These are phyloP conservation scores for Okamejei kenojei DNA, from an alignment of 2,797 vertebrate species.

Conservation along the genomic window DNA sequence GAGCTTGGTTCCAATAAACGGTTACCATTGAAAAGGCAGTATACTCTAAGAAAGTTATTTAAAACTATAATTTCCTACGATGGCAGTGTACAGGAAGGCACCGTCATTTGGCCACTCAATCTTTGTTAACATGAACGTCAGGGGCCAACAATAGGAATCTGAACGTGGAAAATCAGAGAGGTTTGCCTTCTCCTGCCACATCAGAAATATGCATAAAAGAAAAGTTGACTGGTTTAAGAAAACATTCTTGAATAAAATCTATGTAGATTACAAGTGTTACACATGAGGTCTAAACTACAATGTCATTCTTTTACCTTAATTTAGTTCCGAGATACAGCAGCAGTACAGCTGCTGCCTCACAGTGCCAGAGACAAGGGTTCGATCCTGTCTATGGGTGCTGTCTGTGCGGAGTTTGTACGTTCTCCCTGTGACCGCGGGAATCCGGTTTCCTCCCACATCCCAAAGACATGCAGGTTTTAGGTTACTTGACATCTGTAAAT, in stretches of 20 bases:
- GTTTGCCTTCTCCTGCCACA: not conserved
- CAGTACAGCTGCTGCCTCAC: too few species aligned
- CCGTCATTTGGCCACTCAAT: not conserved
- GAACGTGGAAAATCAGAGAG: not conserved
- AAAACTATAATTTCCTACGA: not conserved
- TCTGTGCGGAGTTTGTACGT: too few species aligned
- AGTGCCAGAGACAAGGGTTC: too few species aligned
- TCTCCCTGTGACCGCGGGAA: too few species aligned
- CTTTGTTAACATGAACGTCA: not conserved
- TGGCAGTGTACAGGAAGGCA: not conserved
- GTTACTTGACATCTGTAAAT: too few species aligned
- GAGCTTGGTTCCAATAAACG: not conserved
- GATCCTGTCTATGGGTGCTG: not conserved
- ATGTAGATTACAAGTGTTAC: not conserved
- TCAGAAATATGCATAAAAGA: not conserved
- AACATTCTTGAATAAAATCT: not conserved
- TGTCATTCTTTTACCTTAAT: constrained; percentile 4
- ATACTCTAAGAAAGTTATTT: not conserved
- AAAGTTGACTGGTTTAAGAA: not conserved
- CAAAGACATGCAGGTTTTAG: too few species aligned
- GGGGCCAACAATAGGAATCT: not conserved
- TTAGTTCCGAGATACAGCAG: too few species aligned
- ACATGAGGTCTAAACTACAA: not conserved
- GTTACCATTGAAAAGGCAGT: constrained; percentile 15
- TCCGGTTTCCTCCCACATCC: too few species aligned